Base-by-base conservation (phyloP, 2,113 vertebrate genomes). In the Eulemur rufifrons region DNA sequence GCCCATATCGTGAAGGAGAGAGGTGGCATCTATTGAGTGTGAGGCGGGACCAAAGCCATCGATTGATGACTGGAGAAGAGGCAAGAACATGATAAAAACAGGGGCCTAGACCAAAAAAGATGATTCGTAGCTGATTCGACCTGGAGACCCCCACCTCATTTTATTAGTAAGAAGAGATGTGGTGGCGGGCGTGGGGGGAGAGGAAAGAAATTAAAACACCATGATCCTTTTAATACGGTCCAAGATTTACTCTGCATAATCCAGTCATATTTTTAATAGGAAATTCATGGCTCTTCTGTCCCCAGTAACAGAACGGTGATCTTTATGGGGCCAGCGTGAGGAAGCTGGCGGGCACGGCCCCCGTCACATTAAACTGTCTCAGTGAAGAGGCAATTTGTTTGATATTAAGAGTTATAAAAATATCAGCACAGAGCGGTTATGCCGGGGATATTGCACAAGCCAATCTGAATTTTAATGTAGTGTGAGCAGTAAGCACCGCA, bases 321-420 rank as follows among this genome's bases (percentile, higher is more conserved):
- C 95, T 98, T 98, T 98, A 98, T 98, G 97, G 97, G 95, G 45
- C 89, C 14, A 1, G 95, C 4, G 6, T 87, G 95, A 96, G 86
- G 97, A 98, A 97, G 97, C 97, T 95, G 95, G 91, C 27, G 25
- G 95, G 95, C 87, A 97, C 81, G 8, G 97, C 95, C 98, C 97
- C 95, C 84, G 4, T 96, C 95, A 66, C 97, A 98, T 98, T 98
- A 98, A 98, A 97, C 97, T 98, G 97, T 97, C 97, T 97, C 95
- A n/a, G 96, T 78, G 96, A 98, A 98, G 97, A 98, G 96, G 97
- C 95, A 98, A 97, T 98, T 97, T 98, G 98, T 97, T 97, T 98
- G 97, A 97, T 98, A 98, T 98, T 97, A 97, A 97, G 97, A 98
- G 97, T 98, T 97, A 98, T 98, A 98, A 97, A 98, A 98, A 97